Evolutionary conservation across 2,797 vertebrate species (phyloP), one percentile per base, ranked within the genome.

Genomic region (Helostoma temminkii): DNA sequence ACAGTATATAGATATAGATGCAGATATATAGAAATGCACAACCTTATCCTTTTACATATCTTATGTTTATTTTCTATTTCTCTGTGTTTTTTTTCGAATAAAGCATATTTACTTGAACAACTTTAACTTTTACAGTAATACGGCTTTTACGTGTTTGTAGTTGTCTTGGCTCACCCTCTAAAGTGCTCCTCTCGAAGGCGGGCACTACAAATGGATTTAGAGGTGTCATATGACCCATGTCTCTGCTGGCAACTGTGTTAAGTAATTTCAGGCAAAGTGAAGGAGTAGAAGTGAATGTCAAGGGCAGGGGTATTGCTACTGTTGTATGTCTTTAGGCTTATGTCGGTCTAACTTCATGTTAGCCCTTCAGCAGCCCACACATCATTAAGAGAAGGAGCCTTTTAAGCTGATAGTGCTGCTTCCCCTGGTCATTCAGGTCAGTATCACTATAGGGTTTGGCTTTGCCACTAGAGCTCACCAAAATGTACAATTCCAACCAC

Each of bases 231-330:
- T 64, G 57, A 64, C 50, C 65, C n/a, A 1, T 26, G 58, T 43
- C 72, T 25, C 55, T 73, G 62, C 34, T 59, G 68, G 69, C 53
- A 82, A 45, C 65, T 74, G 52, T 59, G 28, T 72, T 69, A 69
- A 85, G 76, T 72, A 55, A 82, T 79, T 78, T 53, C 30, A 21
- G 67, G 42, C 42, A 56, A 80, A 72, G 69, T 57, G 66, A 55
- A 76, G 53, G 42, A 81, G 58, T 73, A 36, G 11, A 85, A 85
- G 76, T 64, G 22, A 80, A 82, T 75, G 54, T 72, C 28, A 55
- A 65, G 43, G 32, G 46, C 59, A 64, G 42, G 2, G 36, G 32
- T 66, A 50, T 66, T 66, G 25, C 39, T 26, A 26, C 47, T 64
- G 43, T 62, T 63, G 54, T 62, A 52, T 64, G 45, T 32, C 21